Evolutionary conservation across 2,113 vertebrate genomes (phyloP).

Genomic region (Donacobius atricapilla): DNA sequence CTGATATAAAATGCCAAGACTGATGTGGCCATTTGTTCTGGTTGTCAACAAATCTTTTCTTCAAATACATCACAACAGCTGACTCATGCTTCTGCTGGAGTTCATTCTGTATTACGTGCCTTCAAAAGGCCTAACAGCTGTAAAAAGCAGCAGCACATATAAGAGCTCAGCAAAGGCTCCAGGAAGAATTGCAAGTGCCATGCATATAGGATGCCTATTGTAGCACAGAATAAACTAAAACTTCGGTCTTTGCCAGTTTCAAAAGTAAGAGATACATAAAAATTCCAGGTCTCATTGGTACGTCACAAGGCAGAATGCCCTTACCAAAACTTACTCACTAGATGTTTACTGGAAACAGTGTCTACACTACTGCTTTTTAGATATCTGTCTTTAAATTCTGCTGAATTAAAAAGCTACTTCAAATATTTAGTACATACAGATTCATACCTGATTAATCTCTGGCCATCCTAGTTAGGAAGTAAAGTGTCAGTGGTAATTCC

Average conservation of each 20-base stretch:
- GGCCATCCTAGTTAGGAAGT: not conserved
- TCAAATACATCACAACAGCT: conserved; percentile 29
- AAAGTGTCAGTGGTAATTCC: not conserved
- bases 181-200: not conserved
- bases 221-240: not conserved
- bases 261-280: not conserved
- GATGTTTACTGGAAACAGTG: not conserved
- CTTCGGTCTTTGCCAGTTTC: not conserved
- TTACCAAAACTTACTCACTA: not conserved
- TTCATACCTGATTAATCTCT: not conserved
- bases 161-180: not conserved
- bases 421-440: not conserved
- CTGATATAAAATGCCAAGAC: conserved; percentile 39
- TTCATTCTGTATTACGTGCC: not conserved
- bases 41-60: conserved; percentile 37
- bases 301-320: not conserved
- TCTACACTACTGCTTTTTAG: not conserved
- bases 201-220: not conserved
- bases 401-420: not conserved
- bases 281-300: not conserved
- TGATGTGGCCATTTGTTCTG: conserved; percentile 41
- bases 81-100: not conserved
- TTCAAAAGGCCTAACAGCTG: not conserved
- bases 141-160: not conserved
- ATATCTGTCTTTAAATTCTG: not conserved